These are phyloP conservation scores for Eristalis tenax DNA, from an alignment of 2,888 invertebrate species.

Conservation along the genomic window DNA sequence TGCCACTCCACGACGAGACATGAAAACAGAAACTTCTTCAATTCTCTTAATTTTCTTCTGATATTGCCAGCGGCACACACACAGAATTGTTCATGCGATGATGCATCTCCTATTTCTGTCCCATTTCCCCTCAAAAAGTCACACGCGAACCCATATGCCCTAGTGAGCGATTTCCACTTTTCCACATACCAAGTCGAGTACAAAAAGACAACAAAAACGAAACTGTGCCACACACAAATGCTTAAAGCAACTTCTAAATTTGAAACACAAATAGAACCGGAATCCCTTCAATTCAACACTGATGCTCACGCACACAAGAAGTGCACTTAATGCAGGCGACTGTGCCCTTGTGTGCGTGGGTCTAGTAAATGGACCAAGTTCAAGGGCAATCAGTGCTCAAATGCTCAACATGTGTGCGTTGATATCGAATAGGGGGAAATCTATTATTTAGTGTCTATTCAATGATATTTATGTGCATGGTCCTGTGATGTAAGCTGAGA, in stretches of 20 bases:
- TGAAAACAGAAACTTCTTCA: not conserved
- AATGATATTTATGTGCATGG: not conserved
- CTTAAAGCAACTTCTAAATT: constrained; percentile 10
- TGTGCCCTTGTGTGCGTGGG: not conserved
- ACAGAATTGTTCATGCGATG: not conserved
- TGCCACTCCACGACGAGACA: too few relatives aligned
- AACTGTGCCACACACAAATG: not conserved
- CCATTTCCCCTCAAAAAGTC: not conserved
- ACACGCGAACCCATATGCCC: not conserved
- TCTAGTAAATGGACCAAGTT: constrained; percentile 37
- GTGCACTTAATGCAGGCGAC: not conserved
- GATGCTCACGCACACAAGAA: not conserved
- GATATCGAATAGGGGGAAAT: not conserved
- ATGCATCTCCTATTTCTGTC: not conserved
- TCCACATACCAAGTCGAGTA: not conserved
- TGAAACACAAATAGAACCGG: constrained; percentile 16
- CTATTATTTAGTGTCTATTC: constrained; percentile 1
- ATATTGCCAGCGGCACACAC: not conserved
- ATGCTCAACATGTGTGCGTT: constrained; percentile 9
- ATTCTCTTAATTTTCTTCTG: not conserved
- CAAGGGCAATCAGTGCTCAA: constrained; percentile 43
- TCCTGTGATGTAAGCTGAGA: not conserved
- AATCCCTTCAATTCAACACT: not conserved
- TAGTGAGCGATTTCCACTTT: not conserved
- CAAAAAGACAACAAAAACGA: not conserved